Conservation (phyloP, 1,140 invertebrate species). For the Anastatus disparis region DNA sequence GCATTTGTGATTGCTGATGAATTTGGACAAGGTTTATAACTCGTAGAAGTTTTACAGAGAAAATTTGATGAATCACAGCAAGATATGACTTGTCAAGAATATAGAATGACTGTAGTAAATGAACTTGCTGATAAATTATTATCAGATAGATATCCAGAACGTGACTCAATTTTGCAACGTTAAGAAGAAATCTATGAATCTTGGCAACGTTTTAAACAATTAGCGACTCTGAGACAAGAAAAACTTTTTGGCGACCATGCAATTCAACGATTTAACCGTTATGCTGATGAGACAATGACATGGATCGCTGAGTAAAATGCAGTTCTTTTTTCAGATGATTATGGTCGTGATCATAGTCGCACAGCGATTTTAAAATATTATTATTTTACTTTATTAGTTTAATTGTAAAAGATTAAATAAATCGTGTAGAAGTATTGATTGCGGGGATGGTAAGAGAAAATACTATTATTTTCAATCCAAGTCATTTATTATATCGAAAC, state of each 20-base stretch:
- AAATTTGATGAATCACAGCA: conserved; percentile 99
- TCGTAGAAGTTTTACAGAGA: too few species aligned
- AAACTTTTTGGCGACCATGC: too few species aligned
- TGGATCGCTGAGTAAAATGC: conserved; percentile 99
- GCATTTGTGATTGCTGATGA: too few species aligned
- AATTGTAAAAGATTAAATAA: too few species aligned
- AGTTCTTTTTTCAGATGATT: conserved; percentile 95
- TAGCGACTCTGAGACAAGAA: conserved; percentile 93
- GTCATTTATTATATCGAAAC: too few species aligned
- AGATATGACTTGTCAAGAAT: conserved; percentile 97
- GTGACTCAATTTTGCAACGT: conserved; percentile 87
- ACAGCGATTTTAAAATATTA: too few species aligned
- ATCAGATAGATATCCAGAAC: conserved; percentile 93
- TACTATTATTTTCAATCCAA: too few species aligned
- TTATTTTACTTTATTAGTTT: too few species aligned
- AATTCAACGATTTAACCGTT: conserved; percentile 98
- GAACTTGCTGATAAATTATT: conserved; percentile 92
- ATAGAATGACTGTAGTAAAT: conserved; percentile 95
- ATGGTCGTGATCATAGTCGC: conserved; percentile 95
- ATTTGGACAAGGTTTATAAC: too few species aligned
- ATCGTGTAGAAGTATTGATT: too few species aligned
- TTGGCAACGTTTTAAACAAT: conserved; percentile 93
- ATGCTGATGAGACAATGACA: too few species aligned
- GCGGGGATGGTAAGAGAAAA: too few species aligned
- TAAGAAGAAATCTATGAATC: conserved; percentile 96